Evolutionary conservation across 2,888 invertebrate species (phyloP), one percentile per base, ranked within the genome.

Genomic region (Parthenolecanium corni): DNA sequence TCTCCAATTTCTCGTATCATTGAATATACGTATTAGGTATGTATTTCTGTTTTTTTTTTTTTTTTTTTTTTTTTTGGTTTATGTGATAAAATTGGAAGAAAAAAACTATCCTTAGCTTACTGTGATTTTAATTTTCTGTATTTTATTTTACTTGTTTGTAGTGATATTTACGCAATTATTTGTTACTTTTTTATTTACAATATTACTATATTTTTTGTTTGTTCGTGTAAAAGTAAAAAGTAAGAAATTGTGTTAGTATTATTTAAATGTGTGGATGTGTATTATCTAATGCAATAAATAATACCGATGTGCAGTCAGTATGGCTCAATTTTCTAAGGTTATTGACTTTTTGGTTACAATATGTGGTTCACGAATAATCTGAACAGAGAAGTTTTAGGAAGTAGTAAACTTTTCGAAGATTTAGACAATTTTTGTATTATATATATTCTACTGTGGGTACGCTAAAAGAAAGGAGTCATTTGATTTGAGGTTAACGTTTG

Each of bases 121-220:
- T 61, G 61, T 61, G 61, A 61, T 61, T 61, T 53, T 47, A 9
- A 47, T 44, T 57, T 47, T 57, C 47, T 31, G 25, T 46, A 46
- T 21, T 23, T 31, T 61, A 21, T 36, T 49, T 49, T 47, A 20
- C 25, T 23, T 40, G 20, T 49, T 36, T 24, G 57, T 57, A 57
- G 57, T 57, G 57, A 57, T 46, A 25, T 16, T 57, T 57, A 31
- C 24, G n/a, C 23, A 24, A 12, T 23, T 42, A 53, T 42, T 38
- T 31, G 44, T 44, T 16, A 44, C 44, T 54, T 38, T 54, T 42
- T 38, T 36, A 54, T 21, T 31, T 31, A n/a, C n/a, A n/a, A n/a
- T n/a, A n/a, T n/a, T n/a, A n/a, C n/a, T n/a, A n/a, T 40, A 40
- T 54, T 16, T 24, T 38, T 21, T 54, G 21, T 54, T 54, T 54